Conservation (phyloP, 2,888 invertebrate species). For the Cerastoderma edule region DNA sequence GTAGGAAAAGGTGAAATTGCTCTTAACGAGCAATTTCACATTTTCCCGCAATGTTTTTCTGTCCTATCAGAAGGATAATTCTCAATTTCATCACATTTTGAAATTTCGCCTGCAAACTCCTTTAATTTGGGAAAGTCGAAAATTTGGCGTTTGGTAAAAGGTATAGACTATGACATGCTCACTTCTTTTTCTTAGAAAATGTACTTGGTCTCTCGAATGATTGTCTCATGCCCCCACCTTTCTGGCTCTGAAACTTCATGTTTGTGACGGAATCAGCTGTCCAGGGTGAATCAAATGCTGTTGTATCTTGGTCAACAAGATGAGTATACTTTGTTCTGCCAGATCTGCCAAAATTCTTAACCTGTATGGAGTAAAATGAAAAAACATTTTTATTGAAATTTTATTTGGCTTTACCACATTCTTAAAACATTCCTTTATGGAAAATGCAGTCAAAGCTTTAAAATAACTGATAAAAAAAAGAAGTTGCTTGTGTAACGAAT, state of each 20-base stretch:
- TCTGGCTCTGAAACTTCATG: slow-evolving; percentile 92
- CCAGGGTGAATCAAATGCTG: slow-evolving; percentile 99
- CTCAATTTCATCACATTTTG: too few relatives aligned
- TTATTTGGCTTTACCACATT: background rate
- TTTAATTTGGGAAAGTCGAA: too few relatives aligned
- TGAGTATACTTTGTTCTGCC: slow-evolving; percentile 99
- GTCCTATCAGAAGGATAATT: too few relatives aligned
- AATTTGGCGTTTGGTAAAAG: too few relatives aligned
- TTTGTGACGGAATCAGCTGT: slow-evolving; percentile 95
- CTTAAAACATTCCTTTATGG: background rate
- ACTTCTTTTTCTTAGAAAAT: background rate
- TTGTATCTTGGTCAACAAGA: slow-evolving; percentile 99
- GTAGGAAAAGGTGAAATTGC: too few relatives aligned
- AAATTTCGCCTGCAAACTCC: too few relatives aligned
- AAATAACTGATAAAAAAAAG: too few relatives aligned
- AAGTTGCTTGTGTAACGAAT: too few relatives aligned
- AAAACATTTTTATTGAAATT: too few relatives aligned
- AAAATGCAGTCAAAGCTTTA: background rate
- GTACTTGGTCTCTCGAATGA: slow-evolving; percentile 92
- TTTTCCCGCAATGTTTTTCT: too few relatives aligned
- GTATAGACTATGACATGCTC: too few relatives aligned
- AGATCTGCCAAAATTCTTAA: slow-evolving; percentile 99
- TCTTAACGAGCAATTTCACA: too few relatives aligned
- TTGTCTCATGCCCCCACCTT: slow-evolving; percentile 97
- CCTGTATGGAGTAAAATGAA: slow-evolving; percentile 84